Evolutionary conservation across 2,113 vertebrate genomes (phyloP).

Genomic region (Brienomyrus brachyistius): DNA sequence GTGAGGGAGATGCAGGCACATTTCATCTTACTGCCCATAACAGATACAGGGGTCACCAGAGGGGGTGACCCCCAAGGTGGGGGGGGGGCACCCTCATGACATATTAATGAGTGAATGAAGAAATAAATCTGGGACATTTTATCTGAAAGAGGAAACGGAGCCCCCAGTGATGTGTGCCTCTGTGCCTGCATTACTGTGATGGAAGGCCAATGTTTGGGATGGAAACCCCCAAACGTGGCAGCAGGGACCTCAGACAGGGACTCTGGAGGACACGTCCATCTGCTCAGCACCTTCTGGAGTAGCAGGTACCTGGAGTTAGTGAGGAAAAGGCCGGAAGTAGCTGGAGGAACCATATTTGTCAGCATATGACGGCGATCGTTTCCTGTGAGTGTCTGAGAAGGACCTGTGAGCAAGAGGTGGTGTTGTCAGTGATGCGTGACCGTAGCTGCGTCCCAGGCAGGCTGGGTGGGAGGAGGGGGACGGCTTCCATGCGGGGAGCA

Average conservation of each 20-base stretch:
- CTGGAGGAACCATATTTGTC: neutral
- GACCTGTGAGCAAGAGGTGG: neutral
- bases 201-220: neutral
- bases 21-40: neutral
- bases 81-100: neutral
- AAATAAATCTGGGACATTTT: neutral
- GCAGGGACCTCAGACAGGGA: neutral
- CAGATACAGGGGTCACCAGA: neutral
- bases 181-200: neutral
- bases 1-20: neutral
- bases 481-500: neutral
- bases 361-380: neutral
- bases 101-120: neutral
- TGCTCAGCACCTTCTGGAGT: neutral
- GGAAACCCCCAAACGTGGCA: neutral
- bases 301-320: neutral
- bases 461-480: neutral
- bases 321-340: neutral
- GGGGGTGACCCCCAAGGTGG: neutral
- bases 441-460: neutral
- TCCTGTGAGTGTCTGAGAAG: neutral
- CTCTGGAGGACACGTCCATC: neutral
- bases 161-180: neutral
- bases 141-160: neutral
- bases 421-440: neutral